Evolutionary conservation across 2,888 invertebrate species (phyloP), one percentile per base, ranked within the genome.

Genomic region (Lathronympha strigana): DNA sequence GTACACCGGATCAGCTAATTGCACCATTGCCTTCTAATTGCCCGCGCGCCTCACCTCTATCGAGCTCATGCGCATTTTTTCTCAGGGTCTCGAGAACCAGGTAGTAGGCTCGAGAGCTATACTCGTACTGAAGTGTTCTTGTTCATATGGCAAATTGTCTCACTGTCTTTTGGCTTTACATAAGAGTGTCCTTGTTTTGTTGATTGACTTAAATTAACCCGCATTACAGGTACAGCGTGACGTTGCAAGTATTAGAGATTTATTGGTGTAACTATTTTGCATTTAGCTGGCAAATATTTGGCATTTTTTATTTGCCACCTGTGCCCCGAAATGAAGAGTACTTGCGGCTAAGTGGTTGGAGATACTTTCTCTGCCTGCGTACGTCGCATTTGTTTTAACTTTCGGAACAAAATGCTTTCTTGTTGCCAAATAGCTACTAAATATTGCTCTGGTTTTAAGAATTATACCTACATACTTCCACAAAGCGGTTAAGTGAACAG

Each of bases 281-380:
- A n/a, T n/a, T n/a, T n/a, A n/a, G n/a, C n/a, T n/a, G n/a, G n/a
- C n/a, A n/a, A n/a, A n/a, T n/a, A n/a, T n/a, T n/a, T n/a, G n/a
- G n/a, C n/a, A n/a, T n/a, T n/a, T n/a, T n/a, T n/a, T n/a, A n/a
- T n/a, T n/a, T n/a, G n/a, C n/a, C n/a, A n/a, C n/a, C n/a, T n/a
- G n/a, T n/a, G n/a, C n/a, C n/a, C n/a, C n/a, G n/a, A n/a, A n/a
- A n/a, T n/a, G n/a, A n/a, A n/a, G n/a, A 11, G 19, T 21, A 54
- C 15, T n/a, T 8, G 66, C 66, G 67, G 71, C 76, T 72, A 72
- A 72, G 76, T 76, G 74, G 77, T 80, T 73, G 74, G 77, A 74
- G 74, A 76, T 78, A 84, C 86, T 84, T 85, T 85, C 86, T 77
- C 82, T 76, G 70, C 69, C 75, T 73, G 72, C 73, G 72, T 75